Conservation (phyloP, 2,113 vertebrate species). For the Amblyopsis rosae region DNA sequence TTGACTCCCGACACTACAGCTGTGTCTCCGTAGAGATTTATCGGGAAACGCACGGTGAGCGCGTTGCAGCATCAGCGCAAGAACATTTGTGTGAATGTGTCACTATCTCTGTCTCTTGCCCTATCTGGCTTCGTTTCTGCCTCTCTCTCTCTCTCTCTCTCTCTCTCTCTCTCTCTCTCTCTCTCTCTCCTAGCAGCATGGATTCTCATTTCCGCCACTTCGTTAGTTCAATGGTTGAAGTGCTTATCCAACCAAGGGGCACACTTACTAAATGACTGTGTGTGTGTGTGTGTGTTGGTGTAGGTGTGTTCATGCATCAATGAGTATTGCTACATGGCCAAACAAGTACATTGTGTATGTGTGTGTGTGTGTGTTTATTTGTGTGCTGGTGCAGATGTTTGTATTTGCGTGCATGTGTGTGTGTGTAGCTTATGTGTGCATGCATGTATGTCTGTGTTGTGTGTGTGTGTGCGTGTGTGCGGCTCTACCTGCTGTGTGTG, state of each 20-base stretch:
- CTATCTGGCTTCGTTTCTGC: neutral
- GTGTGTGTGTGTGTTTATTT: neutral
- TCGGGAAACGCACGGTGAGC: constrained; percentile 19
- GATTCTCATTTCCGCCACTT: constrained; percentile 59
- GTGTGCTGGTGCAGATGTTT: neutral
- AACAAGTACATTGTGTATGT: constrained; percentile 12
- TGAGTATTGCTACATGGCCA: constrained; percentile 23
- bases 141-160: neutral
- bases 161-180: neutral
- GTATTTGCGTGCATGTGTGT: neutral
- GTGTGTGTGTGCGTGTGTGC: neutral
- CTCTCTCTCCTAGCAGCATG: constrained; percentile 20
- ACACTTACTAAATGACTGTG: constrained; percentile 49
- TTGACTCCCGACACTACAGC: constrained; percentile 41
- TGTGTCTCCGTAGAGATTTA: constrained; percentile 1
- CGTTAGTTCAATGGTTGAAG: constrained; percentile 33
- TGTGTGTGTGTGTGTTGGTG: neutral
- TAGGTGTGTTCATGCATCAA: neutral
- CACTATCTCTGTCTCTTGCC: constrained; percentile 2
- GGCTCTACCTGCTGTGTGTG: neutral
- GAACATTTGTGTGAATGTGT: neutral
- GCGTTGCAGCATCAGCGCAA: constrained; percentile 15
- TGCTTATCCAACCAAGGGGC: constrained; percentile 42
- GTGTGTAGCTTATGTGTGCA: neutral
- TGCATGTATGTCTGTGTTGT: constrained; percentile 4